phyloP scores from a whole-genome alignment of 2,888 invertebrate species.

The Lutraria lutraria region DNA sequence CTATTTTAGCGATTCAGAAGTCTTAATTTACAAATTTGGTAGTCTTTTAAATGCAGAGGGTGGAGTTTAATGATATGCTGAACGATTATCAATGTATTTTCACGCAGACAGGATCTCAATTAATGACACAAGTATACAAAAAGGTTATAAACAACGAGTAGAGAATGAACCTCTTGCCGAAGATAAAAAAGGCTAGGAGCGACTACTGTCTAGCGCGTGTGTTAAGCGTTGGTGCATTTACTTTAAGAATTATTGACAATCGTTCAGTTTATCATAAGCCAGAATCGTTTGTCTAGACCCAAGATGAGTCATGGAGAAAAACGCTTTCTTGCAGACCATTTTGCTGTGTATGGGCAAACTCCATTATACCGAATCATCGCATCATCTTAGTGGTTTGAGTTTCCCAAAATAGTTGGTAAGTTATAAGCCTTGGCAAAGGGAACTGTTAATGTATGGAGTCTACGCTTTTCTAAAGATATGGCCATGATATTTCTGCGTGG shows the following conservation, averaged over 20 bases:
- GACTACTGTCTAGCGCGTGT: constrained; percentile 9
- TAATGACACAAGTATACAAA: constrained; percentile 15
- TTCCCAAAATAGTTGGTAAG: neutral
- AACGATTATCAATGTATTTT: neutral
- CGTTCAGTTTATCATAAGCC: neutral
- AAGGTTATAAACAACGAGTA: neutral
- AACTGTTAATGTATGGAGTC: neutral
- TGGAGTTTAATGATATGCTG: neutral
- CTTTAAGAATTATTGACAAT: constrained; percentile 28
- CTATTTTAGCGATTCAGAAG: neutral
- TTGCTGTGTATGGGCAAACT: constrained; percentile 26
- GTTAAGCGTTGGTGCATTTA: neutral
- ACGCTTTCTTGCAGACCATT: constrained; percentile 12
- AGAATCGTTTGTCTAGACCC: constrained; percentile 15
- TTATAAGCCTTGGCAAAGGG: neutral
- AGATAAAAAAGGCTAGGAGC: neutral
- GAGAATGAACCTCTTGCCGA: neutral
- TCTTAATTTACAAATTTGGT: neutral
- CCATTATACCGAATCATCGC: neutral
- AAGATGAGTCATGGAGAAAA: neutral
- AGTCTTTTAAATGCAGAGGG: neutral
- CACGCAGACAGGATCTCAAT: constrained; percentile 1
- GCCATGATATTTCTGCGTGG: too few species aligned
- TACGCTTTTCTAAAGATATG: neutral
- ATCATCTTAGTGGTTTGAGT: neutral